Evolutionary conservation across 2,888 invertebrate genomes (phyloP), one percentile per base, ranked within the genome.

Genomic region (Eupithecia subfuscata): DNA sequence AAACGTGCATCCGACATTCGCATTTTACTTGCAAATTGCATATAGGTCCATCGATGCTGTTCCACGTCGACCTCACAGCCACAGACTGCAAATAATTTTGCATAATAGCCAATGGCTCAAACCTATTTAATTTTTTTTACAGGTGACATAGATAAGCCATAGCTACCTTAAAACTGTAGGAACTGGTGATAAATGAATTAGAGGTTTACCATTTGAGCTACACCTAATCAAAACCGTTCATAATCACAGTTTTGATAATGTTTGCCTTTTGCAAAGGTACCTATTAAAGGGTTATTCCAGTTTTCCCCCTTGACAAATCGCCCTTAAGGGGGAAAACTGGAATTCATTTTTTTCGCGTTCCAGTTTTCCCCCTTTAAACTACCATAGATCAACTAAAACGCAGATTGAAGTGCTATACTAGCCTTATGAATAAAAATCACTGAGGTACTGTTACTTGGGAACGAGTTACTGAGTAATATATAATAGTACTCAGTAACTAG

Each of bases 1-100:
- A 83, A 79, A 82, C 83, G 86, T 91, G 91, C 92, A 88, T 84
- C 88, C 88, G 90, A 90, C 90, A 86, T 88, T 81, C 89, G 83
- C 87, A 93, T 94, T 94, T 93, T 87, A 93, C 93, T 94, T 94
- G 92, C 93, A 94, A 93, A 94, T 94, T 91, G 92, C 90, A 92
- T 91, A 92, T 90, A 92, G 22, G 40, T 90, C 90, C 90, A 88
- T 90, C 88, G 90, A 88, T 90, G 90, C 89, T 86, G 85, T 84
- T 83, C 86, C 85, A 83, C 78, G 79, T 80, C 81, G 84, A 84
- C 84, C 83, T 84, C 83, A 79, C 75, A 76, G 72, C 77, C 76
- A 70, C 81, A 82, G 79, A 80, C 79, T 75, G 80, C 79, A 81
- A 80, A 79, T 78, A 81, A 72, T 76, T 77, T 73, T 79, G 78